Evolutionary conservation across 2,888 invertebrate species (phyloP).

Genomic region (Cremastinae sp.): DNA sequence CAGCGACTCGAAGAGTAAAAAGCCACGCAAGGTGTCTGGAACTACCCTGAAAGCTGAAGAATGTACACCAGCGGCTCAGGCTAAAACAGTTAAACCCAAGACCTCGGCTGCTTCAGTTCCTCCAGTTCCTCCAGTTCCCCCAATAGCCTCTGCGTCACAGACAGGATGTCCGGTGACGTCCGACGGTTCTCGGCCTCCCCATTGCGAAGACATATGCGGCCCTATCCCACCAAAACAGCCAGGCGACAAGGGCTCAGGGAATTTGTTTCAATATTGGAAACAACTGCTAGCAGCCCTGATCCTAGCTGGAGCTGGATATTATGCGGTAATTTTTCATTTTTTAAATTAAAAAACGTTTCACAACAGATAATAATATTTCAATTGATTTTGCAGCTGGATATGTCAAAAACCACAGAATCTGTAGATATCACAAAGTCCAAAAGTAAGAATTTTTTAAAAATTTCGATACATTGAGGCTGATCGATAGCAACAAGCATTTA

Average conservation of each 20-base stretch:
- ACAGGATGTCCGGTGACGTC: constrained; percentile 28
- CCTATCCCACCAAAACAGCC: constrained; percentile 57
- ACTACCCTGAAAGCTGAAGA: constrained; percentile 74
- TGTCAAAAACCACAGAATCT: constrained; percentile 8
- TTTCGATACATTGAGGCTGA: too few species aligned
- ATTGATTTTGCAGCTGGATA: constrained; percentile 30
- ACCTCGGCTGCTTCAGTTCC: constrained; percentile 54
- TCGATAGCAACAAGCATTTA: too few species aligned
- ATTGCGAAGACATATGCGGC: constrained; percentile 70
- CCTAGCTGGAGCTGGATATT: constrained; percentile 72
- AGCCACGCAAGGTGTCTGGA: constrained; percentile 67
- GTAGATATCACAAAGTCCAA: constrained; percentile 36
- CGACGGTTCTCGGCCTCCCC: constrained; percentile 67
- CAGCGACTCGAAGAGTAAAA: constrained; percentile 65
- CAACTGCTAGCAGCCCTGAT: constrained; percentile 73
- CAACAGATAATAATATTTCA: constrained; percentile 10
- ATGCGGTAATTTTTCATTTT: constrained; percentile 29
- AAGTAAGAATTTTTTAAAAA: constrained; percentile 43
- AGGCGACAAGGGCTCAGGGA: constrained; percentile 55
- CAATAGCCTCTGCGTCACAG: too few species aligned
- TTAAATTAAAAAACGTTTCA: neutral
- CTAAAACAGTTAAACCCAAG: constrained; percentile 57
- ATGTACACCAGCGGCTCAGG: constrained; percentile 68
- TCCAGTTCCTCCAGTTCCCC: constrained; percentile 1
- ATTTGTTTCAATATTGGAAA: constrained; percentile 72